These are phyloP conservation scores for Mythimna impura DNA, from an alignment of 2,888 invertebrate genomes.

Conservation along the genomic window DNA sequence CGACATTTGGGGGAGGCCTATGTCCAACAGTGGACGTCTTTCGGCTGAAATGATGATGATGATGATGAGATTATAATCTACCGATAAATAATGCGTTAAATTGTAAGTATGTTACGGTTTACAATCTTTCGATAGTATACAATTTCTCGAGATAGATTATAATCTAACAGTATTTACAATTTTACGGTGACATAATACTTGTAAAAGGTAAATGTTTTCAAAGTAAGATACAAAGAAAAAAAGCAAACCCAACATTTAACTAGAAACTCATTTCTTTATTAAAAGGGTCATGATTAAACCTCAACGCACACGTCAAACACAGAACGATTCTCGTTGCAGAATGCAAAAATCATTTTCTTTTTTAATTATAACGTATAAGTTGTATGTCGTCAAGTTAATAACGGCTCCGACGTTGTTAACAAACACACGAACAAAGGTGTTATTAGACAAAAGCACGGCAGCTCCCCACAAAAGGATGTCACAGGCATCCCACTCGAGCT, in stretches of 20 bases:
- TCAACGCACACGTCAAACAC: slow-evolving; percentile 31
- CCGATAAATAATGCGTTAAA: too few relatives aligned
- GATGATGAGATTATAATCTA: too few relatives aligned
- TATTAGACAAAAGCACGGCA: slow-evolving; percentile 69
- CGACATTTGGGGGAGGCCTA: too few relatives aligned
- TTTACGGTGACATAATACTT: too few relatives aligned
- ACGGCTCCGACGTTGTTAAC: slow-evolving; percentile 67
- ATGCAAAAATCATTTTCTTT: slow-evolving; percentile 67
- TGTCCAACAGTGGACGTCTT: too few relatives aligned
- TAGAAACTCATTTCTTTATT: slow-evolving; percentile 12
- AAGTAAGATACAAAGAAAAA: background rate
- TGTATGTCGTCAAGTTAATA: slow-evolving; percentile 73
- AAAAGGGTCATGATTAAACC: slow-evolving; percentile 37
- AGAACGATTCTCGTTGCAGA: slow-evolving; percentile 35
- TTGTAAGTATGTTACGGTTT: too few relatives aligned
- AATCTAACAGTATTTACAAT: too few relatives aligned
- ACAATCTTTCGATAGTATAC: too few relatives aligned
- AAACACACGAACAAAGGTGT: slow-evolving; percentile 76
- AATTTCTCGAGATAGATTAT: too few relatives aligned
- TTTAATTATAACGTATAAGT: slow-evolving; percentile 77
- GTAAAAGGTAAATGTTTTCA: too few relatives aligned
- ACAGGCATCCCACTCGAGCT: slow-evolving; percentile 69
- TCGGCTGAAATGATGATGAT: too few relatives aligned
- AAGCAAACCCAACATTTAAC: background rate
- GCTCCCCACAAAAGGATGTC: slow-evolving; percentile 77